Percentiles rank a stretch among this genome's conserved stretches.
Evolutionary conservation across 2,888 invertebrate genomes (phyloP).

Genomic region (Punctoribates punctum): DNA sequence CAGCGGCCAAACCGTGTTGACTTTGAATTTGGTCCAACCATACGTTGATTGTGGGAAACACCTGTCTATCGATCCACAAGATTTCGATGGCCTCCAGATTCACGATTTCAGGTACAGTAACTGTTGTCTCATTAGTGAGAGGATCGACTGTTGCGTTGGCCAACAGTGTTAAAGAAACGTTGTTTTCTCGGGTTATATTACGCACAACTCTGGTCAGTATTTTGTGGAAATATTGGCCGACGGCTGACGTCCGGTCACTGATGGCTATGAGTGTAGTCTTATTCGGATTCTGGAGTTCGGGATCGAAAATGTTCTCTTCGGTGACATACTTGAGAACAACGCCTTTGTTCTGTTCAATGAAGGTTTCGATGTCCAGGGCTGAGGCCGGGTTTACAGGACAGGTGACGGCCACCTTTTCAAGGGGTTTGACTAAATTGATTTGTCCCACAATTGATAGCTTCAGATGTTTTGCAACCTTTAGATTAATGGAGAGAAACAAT

Average conservation of each 20-base stretch:
- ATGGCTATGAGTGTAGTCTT: slow-evolving; percentile 45
- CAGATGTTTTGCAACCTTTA: slow-evolving; percentile 47
- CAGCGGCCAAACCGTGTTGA: slow-evolving; percentile 1
- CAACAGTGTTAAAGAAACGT: not conserved
- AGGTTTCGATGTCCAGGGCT: slow-evolving; percentile 46
- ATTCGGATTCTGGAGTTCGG: slow-evolving; percentile 44
- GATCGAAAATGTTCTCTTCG: slow-evolving; percentile 47
- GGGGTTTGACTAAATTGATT: slow-evolving; percentile 44
- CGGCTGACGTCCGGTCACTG: slow-evolving; percentile 45
- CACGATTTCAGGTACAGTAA: not conserved
- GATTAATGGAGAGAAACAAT: not conserved
- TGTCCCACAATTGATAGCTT: slow-evolving; percentile 46
- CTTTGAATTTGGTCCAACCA: slow-evolving; percentile 10
- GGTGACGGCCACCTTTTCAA: slow-evolving; percentile 44
- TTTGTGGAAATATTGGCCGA: slow-evolving; percentile 47
- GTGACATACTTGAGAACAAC: slow-evolving; percentile 44
- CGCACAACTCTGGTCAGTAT: slow-evolving; percentile 45
- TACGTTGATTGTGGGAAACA: slow-evolving; percentile 45
- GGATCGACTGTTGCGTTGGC: not conserved
- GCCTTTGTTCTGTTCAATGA: slow-evolving; percentile 44
- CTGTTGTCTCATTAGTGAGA: not conserved
- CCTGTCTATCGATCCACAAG: slow-evolving; percentile 47
- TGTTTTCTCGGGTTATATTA: slow-evolving; percentile 43
- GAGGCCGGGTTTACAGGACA: slow-evolving; percentile 47
- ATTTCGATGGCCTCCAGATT: slow-evolving; percentile 43